Percentiles rank a stretch among this genome's conserved stretches.
phyloP scores from a whole-genome alignment of 2,888 invertebrate species.

The Pachliopta kotzebuea region DNA sequence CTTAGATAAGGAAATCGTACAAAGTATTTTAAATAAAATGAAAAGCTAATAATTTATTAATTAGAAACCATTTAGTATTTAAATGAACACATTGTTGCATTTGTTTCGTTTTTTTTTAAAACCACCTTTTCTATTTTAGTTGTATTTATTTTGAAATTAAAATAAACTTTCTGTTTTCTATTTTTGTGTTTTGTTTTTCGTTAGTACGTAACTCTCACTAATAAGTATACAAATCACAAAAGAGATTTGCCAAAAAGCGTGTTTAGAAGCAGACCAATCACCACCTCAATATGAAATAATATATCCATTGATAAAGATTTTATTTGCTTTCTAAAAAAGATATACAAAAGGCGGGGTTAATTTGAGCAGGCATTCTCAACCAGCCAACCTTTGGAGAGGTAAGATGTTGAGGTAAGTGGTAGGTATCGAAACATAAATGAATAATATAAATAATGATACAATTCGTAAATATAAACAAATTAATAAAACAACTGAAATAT shows the following conservation, averaged over 20 bases:
- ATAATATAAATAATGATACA: too few relatives aligned
- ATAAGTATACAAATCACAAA: background rate
- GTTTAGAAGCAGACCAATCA: background rate
- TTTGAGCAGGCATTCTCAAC: too few relatives aligned
- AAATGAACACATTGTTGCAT: slow-evolving; percentile 68
- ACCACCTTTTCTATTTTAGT: slow-evolving; percentile 63
- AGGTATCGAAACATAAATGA: too few relatives aligned
- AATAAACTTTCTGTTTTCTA: slow-evolving; percentile 71
- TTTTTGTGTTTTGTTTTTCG: slow-evolving; percentile 34
- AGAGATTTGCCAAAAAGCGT: background rate
- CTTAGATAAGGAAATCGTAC: slow-evolving; percentile 53
- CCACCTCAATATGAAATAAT: too few relatives aligned
- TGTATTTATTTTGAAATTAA: slow-evolving; percentile 67
- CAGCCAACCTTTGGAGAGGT: too few relatives aligned
- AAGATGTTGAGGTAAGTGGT: too few relatives aligned
- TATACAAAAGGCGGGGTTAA: too few relatives aligned
- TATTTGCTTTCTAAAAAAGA: too few relatives aligned
- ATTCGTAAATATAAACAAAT: too few relatives aligned
- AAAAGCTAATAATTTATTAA: slow-evolving; percentile 67
- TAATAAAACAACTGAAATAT: too few relatives aligned
- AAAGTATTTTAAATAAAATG: slow-evolving; percentile 65
- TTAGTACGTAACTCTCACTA: too few relatives aligned
- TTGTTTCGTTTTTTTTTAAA: slow-evolving; percentile 75
- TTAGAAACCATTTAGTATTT: slow-evolving; percentile 44
- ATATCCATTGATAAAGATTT: too few relatives aligned